Conservation (phyloP, 1,140 invertebrate species). For the Drosophila jambulina region DNA sequence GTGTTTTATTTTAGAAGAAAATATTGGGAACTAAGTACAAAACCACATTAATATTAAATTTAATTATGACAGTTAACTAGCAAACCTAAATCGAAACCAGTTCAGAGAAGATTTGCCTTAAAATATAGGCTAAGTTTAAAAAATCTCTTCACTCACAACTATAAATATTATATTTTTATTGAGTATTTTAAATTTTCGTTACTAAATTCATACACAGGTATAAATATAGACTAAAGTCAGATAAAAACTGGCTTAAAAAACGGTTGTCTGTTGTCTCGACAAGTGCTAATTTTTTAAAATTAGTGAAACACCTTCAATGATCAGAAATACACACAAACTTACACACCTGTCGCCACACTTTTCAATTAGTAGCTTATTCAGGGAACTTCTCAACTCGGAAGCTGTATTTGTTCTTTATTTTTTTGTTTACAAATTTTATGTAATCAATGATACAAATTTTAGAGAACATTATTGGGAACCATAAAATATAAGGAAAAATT, state of each 20-base stretch:
- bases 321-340: not conserved
- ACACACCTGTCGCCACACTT: not conserved
- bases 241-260: not conserved
- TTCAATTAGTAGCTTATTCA: constrained; percentile 16
- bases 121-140: too few relatives aligned
- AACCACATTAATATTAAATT: too few relatives aligned
- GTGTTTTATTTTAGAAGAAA: too few relatives aligned
- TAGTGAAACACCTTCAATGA: constrained; percentile 8
- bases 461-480: not conserved
- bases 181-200: too few relatives aligned
- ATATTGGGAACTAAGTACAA: too few relatives aligned
- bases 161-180: too few relatives aligned
- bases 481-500: not conserved
- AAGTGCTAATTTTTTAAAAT: constrained; percentile 27
- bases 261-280: constrained; percentile 10
- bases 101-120: too few relatives aligned
- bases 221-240: constrained; percentile 1
- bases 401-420: not conserved
- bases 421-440: not conserved
- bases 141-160: too few relatives aligned
- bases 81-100: too few relatives aligned
- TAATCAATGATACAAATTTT: not conserved
- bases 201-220: not conserved
- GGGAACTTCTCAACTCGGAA: not conserved
- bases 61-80: too few relatives aligned